Percentiles rank a stretch among this genome's conserved stretches.
Evolutionary conservation across 2,113 vertebrate species (phyloP).

Genomic region (Aphelocoma coerulescens): DNA sequence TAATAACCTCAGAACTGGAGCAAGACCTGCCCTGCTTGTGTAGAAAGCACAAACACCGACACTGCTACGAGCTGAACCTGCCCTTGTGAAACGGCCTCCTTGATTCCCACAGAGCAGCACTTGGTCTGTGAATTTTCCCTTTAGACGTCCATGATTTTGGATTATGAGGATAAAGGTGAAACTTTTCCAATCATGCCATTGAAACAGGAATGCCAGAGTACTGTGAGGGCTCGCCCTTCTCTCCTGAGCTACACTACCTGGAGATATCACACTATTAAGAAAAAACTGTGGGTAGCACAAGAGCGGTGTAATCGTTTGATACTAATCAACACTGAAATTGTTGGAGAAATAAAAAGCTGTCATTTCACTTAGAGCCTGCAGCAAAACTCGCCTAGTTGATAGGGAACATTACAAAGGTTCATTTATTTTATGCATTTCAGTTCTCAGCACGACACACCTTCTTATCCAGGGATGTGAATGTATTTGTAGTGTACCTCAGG

Average conservation of each 20-base stretch:
- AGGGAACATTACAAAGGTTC: neutral
- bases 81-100: neutral
- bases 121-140: accelerated
- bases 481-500: neutral
- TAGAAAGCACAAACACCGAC: accelerated
- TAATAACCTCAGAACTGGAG: neutral
- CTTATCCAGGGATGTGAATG: neutral
- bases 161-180: neutral
- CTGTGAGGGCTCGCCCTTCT: neutral
- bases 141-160: neutral
- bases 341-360: neutral
- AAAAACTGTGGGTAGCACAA: neutral
- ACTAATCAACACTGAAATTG: neutral
- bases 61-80: neutral
- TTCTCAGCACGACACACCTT: neutral
- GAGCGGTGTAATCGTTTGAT: neutral
- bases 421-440: neutral
- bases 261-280: neutral
- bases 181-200: neutral
- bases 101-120: neutral
- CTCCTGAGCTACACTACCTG: neutral
- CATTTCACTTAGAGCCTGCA: neutral
- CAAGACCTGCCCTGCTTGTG: neutral
- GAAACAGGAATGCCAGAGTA: neutral
- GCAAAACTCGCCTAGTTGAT: neutral